phyloP scores from a whole-genome alignment of 2,888 invertebrate species.

The Flexamia atlantica region DNA sequence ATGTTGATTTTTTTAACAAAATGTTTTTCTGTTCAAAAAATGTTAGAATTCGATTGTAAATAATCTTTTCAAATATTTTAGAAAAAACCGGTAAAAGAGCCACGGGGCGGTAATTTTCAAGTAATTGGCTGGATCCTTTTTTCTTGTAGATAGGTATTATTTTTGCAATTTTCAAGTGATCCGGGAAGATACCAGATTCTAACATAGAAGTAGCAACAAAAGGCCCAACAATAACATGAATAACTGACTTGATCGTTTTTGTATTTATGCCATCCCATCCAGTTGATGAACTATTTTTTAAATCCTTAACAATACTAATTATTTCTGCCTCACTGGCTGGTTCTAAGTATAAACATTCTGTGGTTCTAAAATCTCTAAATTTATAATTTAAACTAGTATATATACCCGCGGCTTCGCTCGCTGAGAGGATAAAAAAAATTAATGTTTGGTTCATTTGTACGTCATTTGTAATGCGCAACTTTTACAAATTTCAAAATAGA shows the following conservation, averaged over 20 bases:
- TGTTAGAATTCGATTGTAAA: neutral
- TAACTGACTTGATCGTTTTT: neutral
- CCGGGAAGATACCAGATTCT: neutral
- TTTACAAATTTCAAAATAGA: too few species aligned
- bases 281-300: neutral
- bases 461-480: too few species aligned
- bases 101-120: neutral
- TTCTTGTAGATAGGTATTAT: neutral
- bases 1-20: too few species aligned
- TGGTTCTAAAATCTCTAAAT: neutral
- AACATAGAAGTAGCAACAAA: neutral
- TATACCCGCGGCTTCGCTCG: too few species aligned
- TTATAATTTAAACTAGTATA: neutral
- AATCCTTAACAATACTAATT: neutral
- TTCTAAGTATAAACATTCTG: neutral
- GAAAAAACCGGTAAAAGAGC: neutral
- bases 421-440: too few species aligned
- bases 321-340: neutral
- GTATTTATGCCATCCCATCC: neutral
- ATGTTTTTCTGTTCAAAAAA: neutral
- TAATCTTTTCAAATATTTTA: constrained; percentile 5
- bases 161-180: neutral
- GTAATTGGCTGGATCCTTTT: neutral
- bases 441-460: too few species aligned
- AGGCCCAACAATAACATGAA: neutral